These are phyloP conservation scores for Limnephilus lunatus DNA, from an alignment of 2,888 invertebrate genomes.

Conservation along the genomic window DNA sequence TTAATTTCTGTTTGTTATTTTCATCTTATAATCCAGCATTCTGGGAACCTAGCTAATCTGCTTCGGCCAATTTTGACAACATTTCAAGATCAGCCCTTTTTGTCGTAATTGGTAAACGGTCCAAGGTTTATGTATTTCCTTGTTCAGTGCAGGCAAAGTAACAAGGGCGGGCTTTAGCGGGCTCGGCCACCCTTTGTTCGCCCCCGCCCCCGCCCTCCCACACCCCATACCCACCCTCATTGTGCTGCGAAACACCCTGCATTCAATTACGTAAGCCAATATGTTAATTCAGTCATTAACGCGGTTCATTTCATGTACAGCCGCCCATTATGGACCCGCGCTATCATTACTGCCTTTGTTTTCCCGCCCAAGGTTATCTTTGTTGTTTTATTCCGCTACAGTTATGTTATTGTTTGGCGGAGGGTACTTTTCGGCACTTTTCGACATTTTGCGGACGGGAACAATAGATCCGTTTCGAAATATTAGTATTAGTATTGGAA, in stretches of 20 bases:
- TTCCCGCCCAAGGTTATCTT: slow-evolving; percentile 4
- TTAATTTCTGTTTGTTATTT: neutral
- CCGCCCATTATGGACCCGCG: slow-evolving; percentile 28
- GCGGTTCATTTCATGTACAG: slow-evolving; percentile 39
- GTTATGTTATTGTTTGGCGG: neutral
- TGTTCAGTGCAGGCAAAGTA: neutral
- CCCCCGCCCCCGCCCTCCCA: neutral
- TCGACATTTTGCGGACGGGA: neutral
- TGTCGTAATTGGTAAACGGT: neutral
- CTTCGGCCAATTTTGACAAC: neutral
- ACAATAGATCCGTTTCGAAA: neutral
- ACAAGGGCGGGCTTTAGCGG: slow-evolving; percentile 1
- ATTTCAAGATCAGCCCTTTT: slow-evolving; percentile 2
- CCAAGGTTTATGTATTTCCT: slow-evolving; percentile 23
- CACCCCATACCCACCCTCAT: neutral
- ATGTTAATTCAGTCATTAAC: slow-evolving; percentile 48
- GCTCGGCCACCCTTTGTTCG: neutral
- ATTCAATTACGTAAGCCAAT: slow-evolving; percentile 46
- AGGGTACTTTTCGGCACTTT: neutral
- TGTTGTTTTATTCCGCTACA: neutral
- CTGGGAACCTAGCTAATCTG: neutral
- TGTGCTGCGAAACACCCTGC: slow-evolving; percentile 28
- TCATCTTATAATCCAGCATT: too few relatives aligned
- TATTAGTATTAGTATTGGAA: neutral
- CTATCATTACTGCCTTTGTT: slow-evolving; percentile 16